Evolutionary conservation across 2,888 invertebrate species (phyloP), one percentile per base, ranked within the genome.

Genomic region (Sarcophaga variegata): DNA sequence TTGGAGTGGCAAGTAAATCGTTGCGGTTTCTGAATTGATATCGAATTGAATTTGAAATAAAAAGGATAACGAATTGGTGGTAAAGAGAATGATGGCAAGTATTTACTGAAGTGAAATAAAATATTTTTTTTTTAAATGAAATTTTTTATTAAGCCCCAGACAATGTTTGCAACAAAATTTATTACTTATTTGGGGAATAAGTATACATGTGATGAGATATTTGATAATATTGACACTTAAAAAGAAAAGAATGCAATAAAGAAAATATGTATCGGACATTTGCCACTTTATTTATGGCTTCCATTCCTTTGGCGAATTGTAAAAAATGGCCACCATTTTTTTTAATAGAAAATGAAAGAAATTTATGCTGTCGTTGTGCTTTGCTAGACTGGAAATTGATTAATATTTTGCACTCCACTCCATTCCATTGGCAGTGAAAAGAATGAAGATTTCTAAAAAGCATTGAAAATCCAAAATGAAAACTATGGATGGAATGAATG

Each of bases 321-420:
- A 54, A 54, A 54, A 54, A 54, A 54, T 54, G 14, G 54, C 54
- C 54, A 54, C 1, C 17, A 54, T 54, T 54, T 54, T 54, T 49
- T 49, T 49, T 54, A 54, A 54, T 14, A 3, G 4, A 54, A 14
- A 14, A 14, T 54, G 1, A 12, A 54, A 54, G 1, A 49, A 14
- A 54, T 20, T 76, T 66, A 45, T 76, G 66, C 66, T 22, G 20
- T 20, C 54, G 66, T 54, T 59, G 37, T 60, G 37, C 27, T 37
- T 11, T 20, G 60, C 4, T 49, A 67, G 82, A 77, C 71, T 66
- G 71, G 60, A 66, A 77, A 83, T 72, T 77, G 77, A 77, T 83
- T 72, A 77, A 77, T 83, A 77, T 66, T 45, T 82, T 54, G 54
- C 54, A 1, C 17, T 0, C 37, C 37, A 4, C 14, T 1, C 1